Percentiles rank a stretch among this genome's conserved stretches.
Conservation (phyloP, 2,113 vertebrate genomes). For the Brienomyrus longianalis region DNA sequence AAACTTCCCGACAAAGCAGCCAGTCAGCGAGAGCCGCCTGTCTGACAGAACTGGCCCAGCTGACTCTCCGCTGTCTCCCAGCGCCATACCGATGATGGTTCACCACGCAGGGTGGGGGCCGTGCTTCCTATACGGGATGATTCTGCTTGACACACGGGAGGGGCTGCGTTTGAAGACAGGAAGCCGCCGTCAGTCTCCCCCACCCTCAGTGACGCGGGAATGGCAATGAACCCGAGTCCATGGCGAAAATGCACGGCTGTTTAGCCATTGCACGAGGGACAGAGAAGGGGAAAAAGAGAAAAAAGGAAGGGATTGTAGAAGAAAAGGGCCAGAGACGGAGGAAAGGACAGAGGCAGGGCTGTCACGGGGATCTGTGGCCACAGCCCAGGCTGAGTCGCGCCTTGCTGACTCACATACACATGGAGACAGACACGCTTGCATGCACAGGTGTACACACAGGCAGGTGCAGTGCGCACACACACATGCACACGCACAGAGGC, state of each 20-base stretch:
- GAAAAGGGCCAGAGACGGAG: neutral
- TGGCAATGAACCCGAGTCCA: neutral
- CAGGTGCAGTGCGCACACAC: neutral
- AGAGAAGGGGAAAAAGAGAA: neutral
- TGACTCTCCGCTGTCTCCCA: neutral
- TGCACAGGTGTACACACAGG: conserved; percentile 23
- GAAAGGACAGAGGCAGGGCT: neutral
- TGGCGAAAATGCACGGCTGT: neutral
- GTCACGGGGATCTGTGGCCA: neutral
- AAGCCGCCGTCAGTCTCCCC: neutral
- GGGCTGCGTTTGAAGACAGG: neutral
- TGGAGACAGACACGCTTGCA: conserved; percentile 15
- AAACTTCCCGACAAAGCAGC: neutral
- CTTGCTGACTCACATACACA: conserved; percentile 25
- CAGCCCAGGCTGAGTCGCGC: too few relatives aligned
- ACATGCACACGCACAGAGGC: conserved; percentile 27
- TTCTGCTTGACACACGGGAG: neutral
- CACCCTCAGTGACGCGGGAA: neutral
- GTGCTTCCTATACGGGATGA: neutral
- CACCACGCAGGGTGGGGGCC: neutral
- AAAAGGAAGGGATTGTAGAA: neutral
- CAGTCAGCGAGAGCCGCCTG: neutral
- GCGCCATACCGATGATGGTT: neutral
- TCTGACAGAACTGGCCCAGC: neutral
- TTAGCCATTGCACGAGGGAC: neutral